Base-by-base conservation (phyloP, 1,140 invertebrate species). In the Pteromalus puparum region DNA sequence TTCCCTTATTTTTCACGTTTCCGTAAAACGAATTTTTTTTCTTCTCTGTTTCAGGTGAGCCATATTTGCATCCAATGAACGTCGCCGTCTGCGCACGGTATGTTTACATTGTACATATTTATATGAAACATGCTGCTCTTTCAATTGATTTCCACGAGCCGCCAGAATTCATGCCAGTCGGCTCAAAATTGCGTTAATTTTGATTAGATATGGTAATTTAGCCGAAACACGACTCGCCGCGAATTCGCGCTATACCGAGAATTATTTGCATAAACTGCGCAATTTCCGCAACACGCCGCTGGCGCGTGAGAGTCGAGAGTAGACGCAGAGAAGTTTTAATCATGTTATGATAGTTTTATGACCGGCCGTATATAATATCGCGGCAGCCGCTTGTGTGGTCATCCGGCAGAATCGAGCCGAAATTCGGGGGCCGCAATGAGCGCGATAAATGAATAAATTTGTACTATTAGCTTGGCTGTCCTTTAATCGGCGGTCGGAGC, bases 361-460 rank as follows among this genome's bases (percentile, higher is more conserved):
- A 74, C 70, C 53, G 46, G 13, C 1, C 10, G 13, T 42, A 21
- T 42, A 21, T n/a, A 21, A 61, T 65, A 76, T 73, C 42, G 67
- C 1, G 21, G 34, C 12, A 7, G 9, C 21, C 48, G 53, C 74
- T 13, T 76, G 74, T 76, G 74, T 18, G 30, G 48, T 61, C 24
- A n/a, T 21, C 3, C 15, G n/a, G 18, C 18, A 18, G 30, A 34
- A 80, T 80, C 78, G 65, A 28, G 48, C 42, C 77, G n/a, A 61
- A 70, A 70, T 82, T 75, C 13, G 30, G 72, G 12, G 34, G n/a
- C 28, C 53, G 65, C 48, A 77, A 83, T 83, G 38, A 61, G 53
- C 68, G 76, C 85, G 86, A 81, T 77, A 86, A 89, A 87, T 85
- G 87, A 89, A 89, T 90, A 88, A 90, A 89, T 90, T 89, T 87